Base-by-base conservation (phyloP, 2,888 invertebrate species). In the Crocallis elinguaria region DNA sequence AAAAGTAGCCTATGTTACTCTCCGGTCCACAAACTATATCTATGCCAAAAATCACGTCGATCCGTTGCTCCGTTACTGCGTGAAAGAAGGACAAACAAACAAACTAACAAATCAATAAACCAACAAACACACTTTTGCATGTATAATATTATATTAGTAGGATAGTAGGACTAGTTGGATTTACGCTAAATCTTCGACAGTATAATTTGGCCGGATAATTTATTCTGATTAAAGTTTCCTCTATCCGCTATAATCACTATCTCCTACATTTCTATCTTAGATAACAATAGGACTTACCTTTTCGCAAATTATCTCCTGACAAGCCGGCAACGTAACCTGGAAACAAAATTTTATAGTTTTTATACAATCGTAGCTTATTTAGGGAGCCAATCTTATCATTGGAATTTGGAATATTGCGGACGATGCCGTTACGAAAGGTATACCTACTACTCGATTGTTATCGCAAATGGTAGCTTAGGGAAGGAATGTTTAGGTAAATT, bases 221-320 rank as follows among this genome's bases (percentile, higher is more conserved):
- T n/a, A 16, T 11, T 16, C 2, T 11, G 11, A 9, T 9, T 8
- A 3, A 8, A 23, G 23, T 23, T 23, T 23, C 3, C 3, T n/a
- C 19, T 5, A 23, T 30, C 25, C 33, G 49, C 19, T 19, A 35
- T 9, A 42, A 42, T 3, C 12, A 12, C 8, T 13, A 13, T 3
- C 3, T 8, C 3, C 30, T 16, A 37, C 30, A 32, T 46, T 13
- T 17, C 46, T 46, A 48, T 23, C 6, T 25, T 19, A 49, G 29
- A 53, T 53, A 43, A 49, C 33, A 53, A 46, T 44, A 73, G 72
- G 66, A 77, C 80, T 86, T 83, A 87, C 88, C 86, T 85, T 83
- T 81, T 84, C 75, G 84, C 86, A 86, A 88, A 87, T 89, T 82
- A 88, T 86, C 81, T 80, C 69, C 64, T 73, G 75, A 77, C 73